These are phyloP conservation scores for Cheirogaleus medius DNA, from an alignment of 2,113 vertebrate species.

Conservation along the genomic window DNA sequence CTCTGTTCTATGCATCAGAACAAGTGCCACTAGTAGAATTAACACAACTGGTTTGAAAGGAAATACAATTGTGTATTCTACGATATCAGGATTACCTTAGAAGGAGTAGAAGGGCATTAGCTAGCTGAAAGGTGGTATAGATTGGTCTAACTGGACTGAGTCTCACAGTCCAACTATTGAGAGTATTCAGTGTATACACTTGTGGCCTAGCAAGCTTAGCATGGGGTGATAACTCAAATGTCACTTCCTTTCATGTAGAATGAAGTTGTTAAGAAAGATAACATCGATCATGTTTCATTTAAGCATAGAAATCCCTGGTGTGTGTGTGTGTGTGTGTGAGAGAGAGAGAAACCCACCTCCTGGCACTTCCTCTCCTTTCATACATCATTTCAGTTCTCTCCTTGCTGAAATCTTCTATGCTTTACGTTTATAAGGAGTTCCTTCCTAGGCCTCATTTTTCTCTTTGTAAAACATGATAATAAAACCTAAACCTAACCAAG, in stretches of 20 bases:
- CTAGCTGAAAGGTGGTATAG: not conserved
- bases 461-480: not conserved
- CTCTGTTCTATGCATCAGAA: not conserved
- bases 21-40: not conserved
- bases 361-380: not conserved
- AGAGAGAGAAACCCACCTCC: not conserved
- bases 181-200: not conserved
- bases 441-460: not conserved
- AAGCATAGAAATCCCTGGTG: not conserved
- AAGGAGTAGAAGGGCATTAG: not conserved
- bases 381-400: not conserved
- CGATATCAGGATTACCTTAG: not conserved
- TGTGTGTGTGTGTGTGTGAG: too few species aligned
- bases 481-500: not conserved
- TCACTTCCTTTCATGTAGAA: constrained; percentile 28
- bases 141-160: constrained; percentile 1
- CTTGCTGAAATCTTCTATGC: not conserved
- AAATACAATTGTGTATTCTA: not conserved
- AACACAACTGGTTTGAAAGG: not conserved
- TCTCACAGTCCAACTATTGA: constrained; percentile 37
- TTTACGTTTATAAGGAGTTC: not conserved
- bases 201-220: constrained; percentile 28
- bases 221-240: constrained; percentile 33
- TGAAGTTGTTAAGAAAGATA: constrained; percentile 57
- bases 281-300: constrained; percentile 40